Conservation (phyloP, 2,888 invertebrate species). For the Catocala nupta region DNA sequence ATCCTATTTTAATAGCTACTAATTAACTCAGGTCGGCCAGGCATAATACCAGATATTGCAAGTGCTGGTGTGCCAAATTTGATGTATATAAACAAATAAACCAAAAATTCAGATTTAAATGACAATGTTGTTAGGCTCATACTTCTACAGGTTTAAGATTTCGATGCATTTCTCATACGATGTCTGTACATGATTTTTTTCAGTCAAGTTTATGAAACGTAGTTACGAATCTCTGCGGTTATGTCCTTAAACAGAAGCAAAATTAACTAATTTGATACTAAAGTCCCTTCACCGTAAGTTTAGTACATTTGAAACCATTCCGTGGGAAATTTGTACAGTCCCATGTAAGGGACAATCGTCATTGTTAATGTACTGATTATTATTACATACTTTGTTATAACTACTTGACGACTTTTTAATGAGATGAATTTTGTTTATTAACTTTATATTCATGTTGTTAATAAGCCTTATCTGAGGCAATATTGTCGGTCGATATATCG, state of each 20-base stretch:
- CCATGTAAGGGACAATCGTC: conserved; percentile 35
- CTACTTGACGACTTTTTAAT: conserved; percentile 14
- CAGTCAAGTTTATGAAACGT: too few relatives aligned
- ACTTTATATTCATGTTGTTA: neutral
- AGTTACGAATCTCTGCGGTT: neutral
- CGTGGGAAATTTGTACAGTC: conserved; percentile 21
- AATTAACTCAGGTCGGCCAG: too few relatives aligned
- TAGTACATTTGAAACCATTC: neutral
- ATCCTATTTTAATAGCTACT: too few relatives aligned
- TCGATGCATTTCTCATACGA: too few relatives aligned
- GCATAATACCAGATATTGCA: too few relatives aligned
- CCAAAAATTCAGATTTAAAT: too few relatives aligned
- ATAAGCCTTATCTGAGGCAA: neutral
- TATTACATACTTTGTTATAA: conserved; percentile 7
- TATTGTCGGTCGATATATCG: neutral
- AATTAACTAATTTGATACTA: neutral
- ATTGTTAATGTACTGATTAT: conserved; percentile 25
- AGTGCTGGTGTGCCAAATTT: too few relatives aligned
- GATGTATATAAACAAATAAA: too few relatives aligned
- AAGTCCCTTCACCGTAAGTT: neutral
- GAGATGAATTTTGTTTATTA: neutral
- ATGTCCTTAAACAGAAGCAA: conserved; percentile 4
- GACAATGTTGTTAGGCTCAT: too few relatives aligned
- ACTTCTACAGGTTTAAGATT: too few relatives aligned
- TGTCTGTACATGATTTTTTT: too few relatives aligned